These are phyloP conservation scores for Stichodactyla mertensii DNA, from an alignment of 64 coral and sea anemone species.

Conservation along the genomic window DNA sequence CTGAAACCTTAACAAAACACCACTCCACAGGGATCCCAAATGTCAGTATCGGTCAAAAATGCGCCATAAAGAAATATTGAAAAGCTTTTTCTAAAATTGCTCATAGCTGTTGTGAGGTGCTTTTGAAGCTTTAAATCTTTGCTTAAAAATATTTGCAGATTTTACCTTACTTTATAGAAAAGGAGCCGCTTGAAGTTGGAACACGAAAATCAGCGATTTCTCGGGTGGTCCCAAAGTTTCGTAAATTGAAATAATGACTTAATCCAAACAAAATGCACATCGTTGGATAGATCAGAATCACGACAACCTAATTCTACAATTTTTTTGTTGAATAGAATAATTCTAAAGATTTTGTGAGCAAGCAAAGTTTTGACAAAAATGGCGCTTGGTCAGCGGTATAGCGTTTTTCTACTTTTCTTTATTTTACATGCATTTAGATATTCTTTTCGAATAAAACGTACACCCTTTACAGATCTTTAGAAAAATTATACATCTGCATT, in stretches of 20 bases:
- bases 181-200: neutral
- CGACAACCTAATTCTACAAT: neutral
- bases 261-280: neutral
- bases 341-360: neutral
- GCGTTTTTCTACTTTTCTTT: neutral
- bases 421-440: neutral
- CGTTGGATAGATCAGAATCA: neutral
- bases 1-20: neutral
- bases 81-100: neutral
- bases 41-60: neutral
- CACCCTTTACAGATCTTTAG: neutral
- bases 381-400: neutral
- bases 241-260: neutral
- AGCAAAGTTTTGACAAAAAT: neutral
- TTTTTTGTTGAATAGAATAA: neutral
- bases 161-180: neutral
- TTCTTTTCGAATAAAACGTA: neutral
- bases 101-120: neutral
- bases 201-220: neutral
- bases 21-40: neutral
- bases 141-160: neutral
- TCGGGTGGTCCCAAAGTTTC: neutral
- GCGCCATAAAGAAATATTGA: neutral
- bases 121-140: neutral
- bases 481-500: neutral